Evolutionary conservation across 2,888 invertebrate species (phyloP).

Genomic region (Drosophila vallismaia): DNA sequence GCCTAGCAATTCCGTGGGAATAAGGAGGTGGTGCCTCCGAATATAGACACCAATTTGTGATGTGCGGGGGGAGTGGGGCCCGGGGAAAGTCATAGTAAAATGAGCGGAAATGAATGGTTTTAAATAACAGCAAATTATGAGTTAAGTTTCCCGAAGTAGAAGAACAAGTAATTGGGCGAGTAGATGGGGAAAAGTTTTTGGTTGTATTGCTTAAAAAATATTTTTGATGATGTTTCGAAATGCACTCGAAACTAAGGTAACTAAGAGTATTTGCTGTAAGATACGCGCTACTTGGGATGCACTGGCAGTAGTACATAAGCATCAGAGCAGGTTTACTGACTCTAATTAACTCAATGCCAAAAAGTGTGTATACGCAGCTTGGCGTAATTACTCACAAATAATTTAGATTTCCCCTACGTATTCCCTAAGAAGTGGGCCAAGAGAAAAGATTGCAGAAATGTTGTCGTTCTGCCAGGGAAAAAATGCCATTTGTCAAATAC

Average conservation of each 20-base stretch:
- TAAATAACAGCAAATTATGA: slow-evolving; percentile 80
- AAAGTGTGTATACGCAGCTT: slow-evolving; percentile 47
- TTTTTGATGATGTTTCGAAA: slow-evolving; percentile 60
- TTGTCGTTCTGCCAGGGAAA: slow-evolving; percentile 74
- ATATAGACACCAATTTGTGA: slow-evolving; percentile 71
- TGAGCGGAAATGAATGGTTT: slow-evolving; percentile 80
- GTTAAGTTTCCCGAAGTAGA: slow-evolving; percentile 63
- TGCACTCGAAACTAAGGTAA: slow-evolving; percentile 13
- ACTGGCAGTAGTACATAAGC: too few relatives aligned
- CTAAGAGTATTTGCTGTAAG: neutral
- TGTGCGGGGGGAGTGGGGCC: neutral
- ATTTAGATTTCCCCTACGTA: slow-evolving; percentile 68
- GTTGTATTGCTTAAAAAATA: slow-evolving; percentile 74
- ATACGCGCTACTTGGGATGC: neutral
- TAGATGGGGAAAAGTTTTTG: slow-evolving; percentile 61
- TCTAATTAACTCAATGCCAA: slow-evolving; percentile 14
- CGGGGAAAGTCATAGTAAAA: slow-evolving; percentile 67
- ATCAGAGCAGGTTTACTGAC: too few relatives aligned
- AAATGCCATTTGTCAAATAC: slow-evolving; percentile 80
- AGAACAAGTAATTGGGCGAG: slow-evolving; percentile 49
- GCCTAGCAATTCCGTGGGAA: slow-evolving; percentile 63
- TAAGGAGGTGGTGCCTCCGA: slow-evolving; percentile 63
- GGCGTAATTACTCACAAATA: slow-evolving; percentile 77
- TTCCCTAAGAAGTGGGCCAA: slow-evolving; percentile 15
- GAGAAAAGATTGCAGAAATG: slow-evolving; percentile 43